Evolutionary conservation across 2,113 vertebrate genomes (phyloP).

Genomic region (Brachyhypopomus occidentalis): DNA sequence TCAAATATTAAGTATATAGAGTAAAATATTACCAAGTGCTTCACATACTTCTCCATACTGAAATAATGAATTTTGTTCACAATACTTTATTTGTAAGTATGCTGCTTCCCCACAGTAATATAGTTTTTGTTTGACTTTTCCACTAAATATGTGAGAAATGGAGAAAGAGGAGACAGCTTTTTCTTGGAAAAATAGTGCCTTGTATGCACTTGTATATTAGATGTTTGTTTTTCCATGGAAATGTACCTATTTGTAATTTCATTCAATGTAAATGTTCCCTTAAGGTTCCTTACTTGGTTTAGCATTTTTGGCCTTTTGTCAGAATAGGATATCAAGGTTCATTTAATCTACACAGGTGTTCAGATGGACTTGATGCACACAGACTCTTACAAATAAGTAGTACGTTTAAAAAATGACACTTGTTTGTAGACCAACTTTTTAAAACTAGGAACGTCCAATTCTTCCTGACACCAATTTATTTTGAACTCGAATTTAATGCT

Average conservation of each 20-base stretch:
- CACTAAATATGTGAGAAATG: neutral
- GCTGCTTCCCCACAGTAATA: neutral
- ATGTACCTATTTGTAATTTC: slow-evolving; percentile 1
- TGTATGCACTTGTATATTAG: neutral
- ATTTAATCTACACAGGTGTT: neutral
- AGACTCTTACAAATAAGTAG: neutral
- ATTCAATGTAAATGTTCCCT: neutral
- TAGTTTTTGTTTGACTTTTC: neutral
- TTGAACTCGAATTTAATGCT: too few relatives aligned
- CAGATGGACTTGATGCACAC: neutral
- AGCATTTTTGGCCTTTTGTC: neutral
- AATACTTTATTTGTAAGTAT: neutral
- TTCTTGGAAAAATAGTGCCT: neutral
- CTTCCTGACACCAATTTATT: too few relatives aligned
- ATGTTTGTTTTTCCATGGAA: neutral
- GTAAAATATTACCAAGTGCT: neutral
- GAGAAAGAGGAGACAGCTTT: neutral
- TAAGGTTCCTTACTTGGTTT: neutral
- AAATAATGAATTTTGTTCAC: neutral
- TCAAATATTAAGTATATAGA: neutral
- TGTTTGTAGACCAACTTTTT: neutral
- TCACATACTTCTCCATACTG: neutral
- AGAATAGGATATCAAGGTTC: neutral
- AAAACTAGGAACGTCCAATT: neutral
- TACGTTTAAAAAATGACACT: neutral